phyloP scores from a whole-genome alignment of 2,797 vertebrate genomes.

The Decapterus maruadsi region DNA sequence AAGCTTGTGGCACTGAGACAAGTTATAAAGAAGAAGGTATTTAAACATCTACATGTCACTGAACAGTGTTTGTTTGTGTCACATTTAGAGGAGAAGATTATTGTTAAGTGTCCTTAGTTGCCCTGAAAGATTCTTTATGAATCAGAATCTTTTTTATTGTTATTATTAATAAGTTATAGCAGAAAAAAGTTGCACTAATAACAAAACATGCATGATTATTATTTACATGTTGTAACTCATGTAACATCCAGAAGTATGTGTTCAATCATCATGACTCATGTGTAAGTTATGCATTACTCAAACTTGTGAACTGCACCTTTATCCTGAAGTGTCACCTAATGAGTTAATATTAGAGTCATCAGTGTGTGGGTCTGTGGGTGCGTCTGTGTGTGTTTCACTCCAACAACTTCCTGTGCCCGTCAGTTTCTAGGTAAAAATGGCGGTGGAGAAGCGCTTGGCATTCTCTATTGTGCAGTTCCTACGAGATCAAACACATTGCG shows the following conservation, averaged over 20 bases:
- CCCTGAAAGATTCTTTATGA: no score
- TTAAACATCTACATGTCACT: background rate
- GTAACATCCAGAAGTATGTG: background rate
- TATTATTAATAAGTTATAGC: no score
- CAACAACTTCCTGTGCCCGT: slow-evolving; percentile 25
- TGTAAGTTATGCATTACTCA: background rate
- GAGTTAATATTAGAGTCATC: slow-evolving; percentile 3
- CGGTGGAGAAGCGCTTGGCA: slow-evolving; percentile 94
- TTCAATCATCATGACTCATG: background rate
- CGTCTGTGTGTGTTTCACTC: slow-evolving; percentile 17
- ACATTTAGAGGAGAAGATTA: background rate
- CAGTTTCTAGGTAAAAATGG: slow-evolving; percentile 86
- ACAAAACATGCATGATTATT: no score
- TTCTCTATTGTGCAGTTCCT: slow-evolving; percentile 98
- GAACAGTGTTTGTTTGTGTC: background rate
- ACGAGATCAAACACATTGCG: slow-evolving; percentile 94
- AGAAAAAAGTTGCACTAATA: background rate
- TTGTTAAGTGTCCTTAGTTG: no score
- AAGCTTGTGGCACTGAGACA: background rate
- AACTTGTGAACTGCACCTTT: background rate
- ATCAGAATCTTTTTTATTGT: no score
- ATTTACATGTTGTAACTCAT: background rate
- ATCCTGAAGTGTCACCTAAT: slow-evolving; percentile 8
- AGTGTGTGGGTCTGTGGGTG: slow-evolving; percentile 30
- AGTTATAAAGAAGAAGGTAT: background rate